Percentiles rank a stretch among this genome's conserved stretches.
These are phyloP conservation scores for Octodon degus DNA, from an alignment of 2,113 vertebrate genomes.

Conservation along the genomic window DNA sequence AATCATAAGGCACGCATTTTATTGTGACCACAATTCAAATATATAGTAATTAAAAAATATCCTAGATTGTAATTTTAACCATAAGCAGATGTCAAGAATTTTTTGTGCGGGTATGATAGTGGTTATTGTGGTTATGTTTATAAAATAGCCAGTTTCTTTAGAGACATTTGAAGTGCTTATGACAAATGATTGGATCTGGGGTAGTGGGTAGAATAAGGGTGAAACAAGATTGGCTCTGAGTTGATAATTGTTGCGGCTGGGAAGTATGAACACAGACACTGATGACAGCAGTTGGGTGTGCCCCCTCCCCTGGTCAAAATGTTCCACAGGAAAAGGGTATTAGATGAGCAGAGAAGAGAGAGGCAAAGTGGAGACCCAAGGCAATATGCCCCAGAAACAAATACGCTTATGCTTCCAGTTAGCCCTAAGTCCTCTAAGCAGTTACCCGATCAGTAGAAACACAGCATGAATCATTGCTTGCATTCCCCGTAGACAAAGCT, in stretches of 20 bases:
- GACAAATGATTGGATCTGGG: background rate
- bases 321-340: background rate
- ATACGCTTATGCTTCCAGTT: background rate
- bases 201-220: background rate
- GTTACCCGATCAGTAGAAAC: background rate
- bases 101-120: background rate
- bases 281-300: background rate
- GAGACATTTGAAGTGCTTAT: background rate
- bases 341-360: background rate
- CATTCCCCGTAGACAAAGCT: background rate
- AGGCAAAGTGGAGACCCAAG: background rate
- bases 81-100: background rate
- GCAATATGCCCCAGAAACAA: background rate
- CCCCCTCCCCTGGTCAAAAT: background rate
- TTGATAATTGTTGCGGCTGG: background rate
- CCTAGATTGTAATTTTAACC: constrained; percentile 8
- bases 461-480: background rate
- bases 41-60: background rate
- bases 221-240: background rate
- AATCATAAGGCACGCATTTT: background rate
- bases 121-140: background rate
- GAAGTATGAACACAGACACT: too few relatives aligned
- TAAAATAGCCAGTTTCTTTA: constrained; percentile 5
- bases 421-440: background rate
- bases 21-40: background rate